phyloP scores from a whole-genome alignment of 2,797 vertebrate genomes.

The Perodicticus potto region DNA sequence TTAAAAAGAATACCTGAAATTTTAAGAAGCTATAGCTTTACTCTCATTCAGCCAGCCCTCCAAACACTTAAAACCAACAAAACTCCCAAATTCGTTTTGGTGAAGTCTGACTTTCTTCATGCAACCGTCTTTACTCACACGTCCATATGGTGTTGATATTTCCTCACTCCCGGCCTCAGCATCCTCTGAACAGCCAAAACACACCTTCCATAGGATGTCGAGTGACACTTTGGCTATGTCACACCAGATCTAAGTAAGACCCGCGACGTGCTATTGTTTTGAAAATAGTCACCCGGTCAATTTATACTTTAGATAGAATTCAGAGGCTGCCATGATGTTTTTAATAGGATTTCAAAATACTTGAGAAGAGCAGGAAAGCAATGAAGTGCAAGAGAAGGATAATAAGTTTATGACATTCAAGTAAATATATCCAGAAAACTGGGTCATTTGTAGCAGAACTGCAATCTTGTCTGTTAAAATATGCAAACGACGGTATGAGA shows the following conservation, averaged over 20 bases:
- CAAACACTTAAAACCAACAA: neutral
- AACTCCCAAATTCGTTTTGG: neutral
- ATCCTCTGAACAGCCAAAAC: neutral
- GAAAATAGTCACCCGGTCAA: constrained; percentile 46
- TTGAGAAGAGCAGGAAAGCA: constrained; percentile 59
- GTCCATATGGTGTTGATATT: neutral
- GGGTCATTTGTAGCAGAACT: constrained; percentile 76
- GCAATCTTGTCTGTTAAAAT: constrained; percentile 76
- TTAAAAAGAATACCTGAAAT: neutral
- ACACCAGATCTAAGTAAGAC: neutral
- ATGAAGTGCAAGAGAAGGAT: constrained; percentile 74
- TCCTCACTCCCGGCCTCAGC: neutral
- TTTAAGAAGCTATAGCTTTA: neutral
- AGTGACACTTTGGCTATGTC: fast-evolving
- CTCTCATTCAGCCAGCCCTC: neutral
- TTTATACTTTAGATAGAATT: constrained; percentile 66
- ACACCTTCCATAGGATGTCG: neutral
- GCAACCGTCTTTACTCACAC: neutral
- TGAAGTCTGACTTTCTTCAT: neutral
- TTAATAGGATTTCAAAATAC: constrained; percentile 78
- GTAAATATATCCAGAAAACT: constrained; percentile 81
- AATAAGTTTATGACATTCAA: constrained; percentile 78
- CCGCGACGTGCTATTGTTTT: constrained; percentile 29
- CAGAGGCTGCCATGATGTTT: constrained; percentile 65
- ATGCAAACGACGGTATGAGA: constrained; percentile 79